These are phyloP conservation scores for Tenodera sinensis DNA, from an alignment of 2,888 invertebrate species.

Conservation along the genomic window DNA sequence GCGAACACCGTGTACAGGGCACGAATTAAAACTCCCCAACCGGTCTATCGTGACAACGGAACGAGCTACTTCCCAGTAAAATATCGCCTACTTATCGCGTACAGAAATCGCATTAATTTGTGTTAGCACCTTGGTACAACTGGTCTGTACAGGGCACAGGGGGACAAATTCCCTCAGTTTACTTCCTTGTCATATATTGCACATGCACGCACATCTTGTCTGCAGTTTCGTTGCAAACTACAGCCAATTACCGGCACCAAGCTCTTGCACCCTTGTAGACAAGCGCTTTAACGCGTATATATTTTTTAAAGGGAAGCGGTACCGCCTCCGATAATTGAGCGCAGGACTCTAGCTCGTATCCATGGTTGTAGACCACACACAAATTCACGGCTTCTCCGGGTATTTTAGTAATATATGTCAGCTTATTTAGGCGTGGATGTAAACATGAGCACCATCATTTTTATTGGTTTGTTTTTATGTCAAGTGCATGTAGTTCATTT, in stretches of 20 bases:
- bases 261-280: neutral
- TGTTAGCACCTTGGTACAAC: neutral
- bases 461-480: too few relatives aligned
- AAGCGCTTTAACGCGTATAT: neutral
- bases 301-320: neutral
- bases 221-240: too few relatives aligned
- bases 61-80: neutral
- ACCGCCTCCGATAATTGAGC: neutral
- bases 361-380: neutral
- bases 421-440: too few relatives aligned
- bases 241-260: neutral
- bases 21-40: neutral
- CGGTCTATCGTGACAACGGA: neutral
- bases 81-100: neutral
- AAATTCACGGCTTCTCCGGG: too few relatives aligned
- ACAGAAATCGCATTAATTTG: conserved; percentile 9
- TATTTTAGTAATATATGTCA: too few relatives aligned
- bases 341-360: neutral
- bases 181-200: neutral
- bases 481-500: too few relatives aligned
- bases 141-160: neutral
- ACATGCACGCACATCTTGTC: neutral
- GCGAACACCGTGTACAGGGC: neutral
- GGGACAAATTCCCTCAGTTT: neutral
- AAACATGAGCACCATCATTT: too few relatives aligned